These are phyloP conservation scores for Acipenser oxyrinchus DNA, from an alignment of 2,797 vertebrate species.

Conservation along the genomic window DNA sequence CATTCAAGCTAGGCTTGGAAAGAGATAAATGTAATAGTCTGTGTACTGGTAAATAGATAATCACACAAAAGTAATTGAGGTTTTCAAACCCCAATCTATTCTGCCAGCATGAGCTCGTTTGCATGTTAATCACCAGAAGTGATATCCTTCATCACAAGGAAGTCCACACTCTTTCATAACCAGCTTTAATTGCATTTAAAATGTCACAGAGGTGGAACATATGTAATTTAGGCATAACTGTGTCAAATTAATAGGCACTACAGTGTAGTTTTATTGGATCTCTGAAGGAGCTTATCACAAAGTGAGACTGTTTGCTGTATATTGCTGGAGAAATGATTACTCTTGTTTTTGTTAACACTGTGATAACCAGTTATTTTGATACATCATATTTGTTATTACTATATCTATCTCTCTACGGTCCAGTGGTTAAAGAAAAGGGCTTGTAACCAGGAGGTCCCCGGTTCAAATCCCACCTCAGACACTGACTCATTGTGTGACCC, in stretches of 20 bases:
- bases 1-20: slow-evolving; percentile 70
- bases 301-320: slow-evolving; percentile 47
- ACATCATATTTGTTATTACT: too few relatives aligned
- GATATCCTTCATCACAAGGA: slow-evolving; percentile 95
- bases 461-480: too few relatives aligned
- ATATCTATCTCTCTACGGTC: too few relatives aligned
- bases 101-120: slow-evolving; percentile 99
- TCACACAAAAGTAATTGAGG: slow-evolving; percentile 99
- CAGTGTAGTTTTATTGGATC: slow-evolving; percentile 57
- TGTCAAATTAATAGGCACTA: slow-evolving; percentile 91
- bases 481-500: too few relatives aligned
- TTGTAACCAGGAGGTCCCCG: too few relatives aligned
- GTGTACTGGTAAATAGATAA: slow-evolving; percentile 99
- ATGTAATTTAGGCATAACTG: slow-evolving; percentile 96
- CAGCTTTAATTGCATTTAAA: slow-evolving; percentile 99
- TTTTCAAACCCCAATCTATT: slow-evolving; percentile 99
- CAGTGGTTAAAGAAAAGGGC: too few relatives aligned
- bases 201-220: slow-evolving; percentile 98
- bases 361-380: too few relatives aligned
- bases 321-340: too few relatives aligned
- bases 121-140: slow-evolving; percentile 98
- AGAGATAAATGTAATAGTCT: slow-evolving; percentile 95
- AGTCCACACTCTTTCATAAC: slow-evolving; percentile 91
- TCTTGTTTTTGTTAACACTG: too few relatives aligned
- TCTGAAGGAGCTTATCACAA: slow-evolving; percentile 38